Conservation (phyloP, 2,113 vertebrate species). For the Eulemur rufifrons region DNA sequence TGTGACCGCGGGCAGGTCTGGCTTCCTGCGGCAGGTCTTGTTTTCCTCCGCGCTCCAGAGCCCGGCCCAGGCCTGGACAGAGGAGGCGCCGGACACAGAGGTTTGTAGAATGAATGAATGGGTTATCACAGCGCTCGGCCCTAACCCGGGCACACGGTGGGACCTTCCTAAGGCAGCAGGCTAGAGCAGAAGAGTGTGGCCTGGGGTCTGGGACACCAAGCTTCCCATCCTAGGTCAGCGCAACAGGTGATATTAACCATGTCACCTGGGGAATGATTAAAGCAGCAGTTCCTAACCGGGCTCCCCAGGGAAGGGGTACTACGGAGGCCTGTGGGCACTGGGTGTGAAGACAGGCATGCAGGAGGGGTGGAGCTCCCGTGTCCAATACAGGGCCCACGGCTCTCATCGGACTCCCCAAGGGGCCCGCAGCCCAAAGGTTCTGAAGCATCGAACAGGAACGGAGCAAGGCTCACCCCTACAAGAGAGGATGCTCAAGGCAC, state of each 20-base stretch:
- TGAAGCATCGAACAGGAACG: not conserved
- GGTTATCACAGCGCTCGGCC: not conserved
- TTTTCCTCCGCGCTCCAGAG: not conserved
- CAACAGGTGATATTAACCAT: too few relatives aligned
- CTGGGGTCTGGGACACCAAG: not conserved
- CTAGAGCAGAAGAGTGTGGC: not conserved
- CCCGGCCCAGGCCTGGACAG: not conserved
- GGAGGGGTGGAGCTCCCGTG: fast-evolving
- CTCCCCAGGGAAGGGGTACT: not conserved
- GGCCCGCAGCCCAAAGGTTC: not conserved
- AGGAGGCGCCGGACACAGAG: not conserved
- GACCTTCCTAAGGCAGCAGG: not conserved
- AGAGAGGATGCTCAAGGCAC: not conserved
- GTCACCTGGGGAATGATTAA: not conserved
- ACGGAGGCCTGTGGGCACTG: not conserved
- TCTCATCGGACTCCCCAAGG: not conserved
- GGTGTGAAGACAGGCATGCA: fast-evolving
- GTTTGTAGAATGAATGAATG: not conserved
- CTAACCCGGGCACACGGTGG: not conserved
- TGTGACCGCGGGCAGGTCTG: not conserved
- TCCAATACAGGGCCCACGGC: not conserved
- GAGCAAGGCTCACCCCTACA: not conserved
- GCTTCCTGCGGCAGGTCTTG: not conserved
- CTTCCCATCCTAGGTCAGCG: not conserved
- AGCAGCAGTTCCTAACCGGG: not conserved